Conservation (phyloP, 2,113 vertebrate species). For the Hiodon alosoides region DNA sequence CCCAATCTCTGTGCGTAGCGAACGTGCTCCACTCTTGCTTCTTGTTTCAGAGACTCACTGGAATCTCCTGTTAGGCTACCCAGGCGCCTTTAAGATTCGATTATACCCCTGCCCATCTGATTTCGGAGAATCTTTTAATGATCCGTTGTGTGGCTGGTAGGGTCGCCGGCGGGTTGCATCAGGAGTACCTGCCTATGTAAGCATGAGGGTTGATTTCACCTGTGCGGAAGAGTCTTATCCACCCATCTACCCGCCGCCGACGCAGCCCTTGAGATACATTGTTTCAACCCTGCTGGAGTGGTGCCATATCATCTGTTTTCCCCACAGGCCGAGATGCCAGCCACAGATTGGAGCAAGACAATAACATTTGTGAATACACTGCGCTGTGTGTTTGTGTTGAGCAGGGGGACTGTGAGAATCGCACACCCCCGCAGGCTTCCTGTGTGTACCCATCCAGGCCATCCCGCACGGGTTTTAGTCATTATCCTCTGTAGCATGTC, state of each 20-base stretch:
- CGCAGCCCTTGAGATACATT: conserved; percentile 12
- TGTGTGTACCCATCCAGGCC: not conserved
- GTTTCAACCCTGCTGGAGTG: conserved; percentile 9
- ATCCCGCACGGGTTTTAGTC: not conserved
- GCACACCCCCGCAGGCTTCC: not conserved
- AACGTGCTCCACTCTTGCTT: conserved; percentile 2
- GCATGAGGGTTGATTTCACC: conserved; percentile 1
- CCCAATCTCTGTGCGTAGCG: not conserved
- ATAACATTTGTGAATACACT: conserved; percentile 18
- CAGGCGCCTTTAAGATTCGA: conserved; percentile 35
- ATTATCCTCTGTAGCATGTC: not conserved
- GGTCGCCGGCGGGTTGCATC: not conserved
- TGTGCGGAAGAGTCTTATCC: conserved; percentile 19
- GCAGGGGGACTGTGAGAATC: not conserved
- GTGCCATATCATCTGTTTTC: conserved; percentile 2
- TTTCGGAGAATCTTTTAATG: conserved; percentile 23
- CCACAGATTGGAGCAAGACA: conserved; percentile 7
- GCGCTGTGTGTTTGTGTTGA: not conserved
- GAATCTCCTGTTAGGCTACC: conserved; percentile 27
- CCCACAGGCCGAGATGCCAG: not conserved
- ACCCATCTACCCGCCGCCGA: not conserved
- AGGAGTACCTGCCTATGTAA: conserved; percentile 3
- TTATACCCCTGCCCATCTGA: conserved; percentile 31
- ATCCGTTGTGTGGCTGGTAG: conserved; percentile 20
- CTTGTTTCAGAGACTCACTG: conserved; percentile 20